Base-by-base conservation (phyloP, 2,797 vertebrate species). In the Thaleichthys pacificus region DNA sequence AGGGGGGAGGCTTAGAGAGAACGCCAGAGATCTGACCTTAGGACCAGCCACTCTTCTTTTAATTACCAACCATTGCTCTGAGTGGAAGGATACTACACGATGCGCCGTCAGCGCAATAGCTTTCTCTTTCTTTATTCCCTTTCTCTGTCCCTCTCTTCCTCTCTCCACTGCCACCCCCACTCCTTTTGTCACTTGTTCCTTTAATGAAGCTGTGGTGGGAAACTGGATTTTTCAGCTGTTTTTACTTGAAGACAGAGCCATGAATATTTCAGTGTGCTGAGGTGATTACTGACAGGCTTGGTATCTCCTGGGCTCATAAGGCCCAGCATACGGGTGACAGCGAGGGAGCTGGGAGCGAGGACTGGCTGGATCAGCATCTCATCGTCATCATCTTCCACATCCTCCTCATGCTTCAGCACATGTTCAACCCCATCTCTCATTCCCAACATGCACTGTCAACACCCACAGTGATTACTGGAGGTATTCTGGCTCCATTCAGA, bases 241-340 rank as follows among this genome's bases (percentile, higher is more conserved):
- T 30, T 57, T 5, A 57, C 28, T 68, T 56, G 28, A 68, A 68
- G 51, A 58, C 24, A 26, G 30, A 64, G 66, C 47, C 66, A 68
- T 68, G 17, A 30, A 68, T 58, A 68, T 68, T 68, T 68, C 4
- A 68, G 66, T 56, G 11, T 68, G 65, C 9, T 35, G 66, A 68
- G 66, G 49, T 68, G 51, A 68, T 68, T 58, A 57, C 66, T 57
- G 26, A n/a, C 66, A 57, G 51, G 19, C 42, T 56, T 30, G 28
- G 66, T 68, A 24, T 66, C 65, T 66, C 42, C 42, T 47, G 65
- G 22, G 38, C 22, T 15, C 38, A 17, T 42, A 21, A 9, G 42
- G 42, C 42, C 38, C 65, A 51, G 65, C 65, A 17, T 51, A 32
- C 26, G 19, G 7, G 51, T 58, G 66, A 66, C 65, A 66, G 42